These are phyloP conservation scores for Carcharodon carcharias DNA, from an alignment of 2,797 vertebrate species.

Conservation along the genomic window DNA sequence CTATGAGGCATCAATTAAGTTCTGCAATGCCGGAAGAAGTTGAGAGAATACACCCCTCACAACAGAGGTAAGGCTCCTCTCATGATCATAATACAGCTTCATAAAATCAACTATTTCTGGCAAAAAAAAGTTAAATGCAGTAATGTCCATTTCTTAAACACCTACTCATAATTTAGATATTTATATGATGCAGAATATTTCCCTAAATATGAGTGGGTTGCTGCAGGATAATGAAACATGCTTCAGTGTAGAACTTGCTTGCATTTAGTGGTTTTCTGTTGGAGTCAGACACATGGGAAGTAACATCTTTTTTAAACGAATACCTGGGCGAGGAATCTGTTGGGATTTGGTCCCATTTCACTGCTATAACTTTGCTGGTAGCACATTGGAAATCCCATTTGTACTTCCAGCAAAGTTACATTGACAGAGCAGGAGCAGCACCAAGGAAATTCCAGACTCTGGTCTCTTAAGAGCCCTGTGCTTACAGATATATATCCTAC, in stretches of 20 bases:
- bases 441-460: background rate
- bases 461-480: background rate
- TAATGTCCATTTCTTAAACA: background rate
- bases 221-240: background rate
- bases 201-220: background rate
- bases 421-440: background rate
- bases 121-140: background rate
- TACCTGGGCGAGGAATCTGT: background rate
- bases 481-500: background rate
- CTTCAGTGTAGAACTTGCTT: background rate
- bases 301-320: background rate
- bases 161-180: background rate
- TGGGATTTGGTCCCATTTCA: background rate
- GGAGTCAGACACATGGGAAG: background rate
- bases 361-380: background rate
- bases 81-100: background rate
- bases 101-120: background rate
- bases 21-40: conserved; percentile 5
- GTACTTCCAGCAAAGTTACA: background rate
- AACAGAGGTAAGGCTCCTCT: conserved; percentile 12
- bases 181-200: background rate
- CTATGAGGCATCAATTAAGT: conserved; percentile 21
- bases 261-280: background rate
- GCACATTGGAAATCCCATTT: background rate
- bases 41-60: conserved; percentile 15